phyloP scores from a whole-genome alignment of 2,797 vertebrate species.

The Jordanella pulchra region DNA sequence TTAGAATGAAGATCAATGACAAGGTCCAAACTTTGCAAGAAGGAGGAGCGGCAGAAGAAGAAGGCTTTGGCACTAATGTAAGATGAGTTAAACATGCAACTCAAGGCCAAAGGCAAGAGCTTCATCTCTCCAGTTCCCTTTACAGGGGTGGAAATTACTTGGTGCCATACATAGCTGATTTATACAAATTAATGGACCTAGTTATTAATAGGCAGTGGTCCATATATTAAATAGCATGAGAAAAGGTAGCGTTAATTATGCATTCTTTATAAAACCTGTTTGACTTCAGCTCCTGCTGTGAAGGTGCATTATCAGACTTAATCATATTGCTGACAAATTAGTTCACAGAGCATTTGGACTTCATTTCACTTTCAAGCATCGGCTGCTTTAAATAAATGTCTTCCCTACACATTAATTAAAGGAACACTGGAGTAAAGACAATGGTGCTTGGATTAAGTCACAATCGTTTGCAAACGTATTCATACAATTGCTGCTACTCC shows the following conservation, averaged over 20 bases:
- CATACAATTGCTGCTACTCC: not conserved
- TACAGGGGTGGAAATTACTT: constrained; percentile 76
- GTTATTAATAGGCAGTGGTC: constrained; percentile 79
- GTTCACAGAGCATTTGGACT: constrained; percentile 37
- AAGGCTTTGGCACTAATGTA: constrained; percentile 62
- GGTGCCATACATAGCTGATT: constrained; percentile 75
- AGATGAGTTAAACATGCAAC: constrained; percentile 73
- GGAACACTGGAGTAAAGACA: constrained; percentile 24
- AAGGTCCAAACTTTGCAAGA: constrained; percentile 70
- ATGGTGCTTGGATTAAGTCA: not conserved
- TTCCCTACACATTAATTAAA: constrained; percentile 12
- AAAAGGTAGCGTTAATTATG: constrained; percentile 83
- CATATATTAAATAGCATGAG: constrained; percentile 81
- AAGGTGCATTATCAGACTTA: constrained; percentile 61
- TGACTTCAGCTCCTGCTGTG: constrained; percentile 58
- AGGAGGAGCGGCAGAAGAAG: constrained; percentile 52
- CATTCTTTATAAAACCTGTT: constrained; percentile 79
- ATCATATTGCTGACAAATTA: constrained; percentile 58
- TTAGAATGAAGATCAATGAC: constrained; percentile 83
- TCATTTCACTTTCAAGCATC: constrained; percentile 31
- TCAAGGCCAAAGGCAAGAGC: constrained; percentile 76
- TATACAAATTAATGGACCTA: constrained; percentile 76
- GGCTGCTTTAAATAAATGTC: constrained; percentile 31
- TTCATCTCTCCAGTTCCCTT: constrained; percentile 75
- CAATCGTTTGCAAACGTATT: not conserved